A percentile compares a stretch with the other conserved stretches of the same genome.
Conservation (phyloP, 2,797 vertebrate species). For the Crax fasciolata region DNA sequence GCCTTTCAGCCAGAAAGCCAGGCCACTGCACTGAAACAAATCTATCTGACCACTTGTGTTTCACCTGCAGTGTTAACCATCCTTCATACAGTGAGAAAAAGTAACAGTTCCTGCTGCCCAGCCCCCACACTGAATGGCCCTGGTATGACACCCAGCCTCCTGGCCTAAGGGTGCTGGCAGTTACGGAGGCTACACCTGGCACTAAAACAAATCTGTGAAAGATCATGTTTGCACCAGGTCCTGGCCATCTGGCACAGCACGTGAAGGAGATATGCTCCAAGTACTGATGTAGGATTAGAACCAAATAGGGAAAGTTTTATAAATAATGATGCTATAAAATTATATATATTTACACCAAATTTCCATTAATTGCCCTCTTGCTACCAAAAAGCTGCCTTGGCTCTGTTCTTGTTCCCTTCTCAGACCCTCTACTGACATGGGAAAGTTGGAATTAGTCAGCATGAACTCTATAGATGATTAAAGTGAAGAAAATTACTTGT, state of each 20-base stretch:
- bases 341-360: neutral
- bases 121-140: neutral
- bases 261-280: neutral
- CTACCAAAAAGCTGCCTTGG: conserved; percentile 18
- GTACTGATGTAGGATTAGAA: neutral
- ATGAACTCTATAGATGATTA: conserved; percentile 64
- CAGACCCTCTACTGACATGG: conserved; percentile 37
- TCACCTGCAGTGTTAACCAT: neutral
- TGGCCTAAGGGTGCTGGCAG: neutral
- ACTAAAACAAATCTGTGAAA: neutral
- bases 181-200: neutral
- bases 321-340: neutral
- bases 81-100: neutral
- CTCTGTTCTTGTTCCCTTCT: conserved; percentile 11
- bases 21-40: neutral
- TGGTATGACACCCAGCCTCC: neutral
- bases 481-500: conserved; percentile 72
- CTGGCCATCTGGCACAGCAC: neutral
- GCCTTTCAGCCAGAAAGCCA: neutral
- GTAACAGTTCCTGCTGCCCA: neutral
- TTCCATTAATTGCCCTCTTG: neutral
- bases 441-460: conserved; percentile 73
- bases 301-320: neutral
- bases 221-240: neutral
- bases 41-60: neutral